These are phyloP conservation scores for Oeneis ivallda DNA, from an alignment of 2,888 invertebrate species.

Conservation along the genomic window DNA sequence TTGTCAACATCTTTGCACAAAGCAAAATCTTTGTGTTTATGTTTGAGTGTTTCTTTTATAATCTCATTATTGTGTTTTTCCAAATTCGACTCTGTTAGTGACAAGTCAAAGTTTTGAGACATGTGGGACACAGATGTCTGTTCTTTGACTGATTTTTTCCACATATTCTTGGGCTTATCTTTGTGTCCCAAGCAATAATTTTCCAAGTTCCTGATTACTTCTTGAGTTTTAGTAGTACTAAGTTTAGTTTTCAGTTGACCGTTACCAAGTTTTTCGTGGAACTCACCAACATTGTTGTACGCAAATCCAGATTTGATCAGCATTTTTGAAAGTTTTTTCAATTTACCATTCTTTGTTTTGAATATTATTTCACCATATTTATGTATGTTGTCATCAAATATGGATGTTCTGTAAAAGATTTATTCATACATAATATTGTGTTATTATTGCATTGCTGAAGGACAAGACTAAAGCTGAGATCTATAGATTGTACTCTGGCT, in stretches of 20 bases:
- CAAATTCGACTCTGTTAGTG: slow-evolving; percentile 46
- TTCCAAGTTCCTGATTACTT: slow-evolving; percentile 50
- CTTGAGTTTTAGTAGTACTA: slow-evolving; percentile 38
- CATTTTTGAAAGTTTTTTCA: slow-evolving; percentile 44
- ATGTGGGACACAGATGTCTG: slow-evolving; percentile 49
- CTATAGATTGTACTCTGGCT: too few relatives aligned
- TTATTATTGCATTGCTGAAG: too few relatives aligned
- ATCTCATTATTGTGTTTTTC: slow-evolving; percentile 41
- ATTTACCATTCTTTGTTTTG: slow-evolving; percentile 45
- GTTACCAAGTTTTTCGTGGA: slow-evolving; percentile 49
- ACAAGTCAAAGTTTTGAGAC: slow-evolving; percentile 44
- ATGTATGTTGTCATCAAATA: slow-evolving; percentile 64
- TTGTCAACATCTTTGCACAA: slow-evolving; percentile 59
- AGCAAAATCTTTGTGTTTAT: slow-evolving; percentile 55
- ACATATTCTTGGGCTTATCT: slow-evolving; percentile 37
- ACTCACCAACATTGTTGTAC: slow-evolving; percentile 47
- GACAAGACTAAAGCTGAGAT: too few relatives aligned
- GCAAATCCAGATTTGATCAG: slow-evolving; percentile 53
- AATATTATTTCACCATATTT: slow-evolving; percentile 65
- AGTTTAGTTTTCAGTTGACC: slow-evolving; percentile 55
- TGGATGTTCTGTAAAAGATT: slow-evolving; percentile 55
- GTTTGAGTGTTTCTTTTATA: slow-evolving; percentile 41
- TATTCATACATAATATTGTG: neutral
- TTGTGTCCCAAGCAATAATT: slow-evolving; percentile 41
- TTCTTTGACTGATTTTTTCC: slow-evolving; percentile 45